A percentile compares a stretch with the other conserved stretches of the same genome.
Evolutionary conservation across 1,140 invertebrate genomes (phyloP).

Genomic region (Samia ricini): DNA sequence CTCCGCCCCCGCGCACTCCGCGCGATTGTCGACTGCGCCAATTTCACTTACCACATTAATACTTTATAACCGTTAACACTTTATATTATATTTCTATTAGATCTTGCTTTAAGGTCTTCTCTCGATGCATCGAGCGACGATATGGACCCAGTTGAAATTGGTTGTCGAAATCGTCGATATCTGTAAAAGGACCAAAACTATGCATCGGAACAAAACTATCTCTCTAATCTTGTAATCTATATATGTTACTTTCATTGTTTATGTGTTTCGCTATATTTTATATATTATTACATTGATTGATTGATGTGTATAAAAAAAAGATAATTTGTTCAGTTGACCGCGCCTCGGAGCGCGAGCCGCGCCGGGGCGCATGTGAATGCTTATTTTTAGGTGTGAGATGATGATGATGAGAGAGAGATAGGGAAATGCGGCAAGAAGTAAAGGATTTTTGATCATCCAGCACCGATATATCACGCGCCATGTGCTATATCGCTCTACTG

Average conservation of each 20-base stretch:
- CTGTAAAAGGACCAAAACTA: neutral
- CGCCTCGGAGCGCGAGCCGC: too few species aligned
- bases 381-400: slow-evolving; percentile 79
- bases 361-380: slow-evolving; percentile 71
- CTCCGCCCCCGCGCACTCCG: slow-evolving; percentile 1
- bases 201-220: slow-evolving; percentile 59
- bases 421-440: slow-evolving; percentile 66
- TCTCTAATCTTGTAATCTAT: too few species aligned
- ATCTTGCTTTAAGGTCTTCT: slow-evolving; percentile 7
- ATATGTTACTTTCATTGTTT: too few species aligned
- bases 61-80: neutral
- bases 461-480: slow-evolving; percentile 58
- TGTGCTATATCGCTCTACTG: slow-evolving; percentile 61
- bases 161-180: slow-evolving; percentile 49
- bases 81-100: slow-evolving; percentile 2
- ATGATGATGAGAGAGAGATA: too few species aligned
- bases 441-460: slow-evolving; percentile 84
- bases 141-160: slow-evolving; percentile 47
- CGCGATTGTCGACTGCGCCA: slow-evolving; percentile 53
- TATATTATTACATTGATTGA: slow-evolving; percentile 24
- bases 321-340: slow-evolving; percentile 76
- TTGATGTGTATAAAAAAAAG: slow-evolving; percentile 50
- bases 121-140: slow-evolving; percentile 14
- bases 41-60: slow-evolving; percentile 42
- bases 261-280: too few species aligned